Base-by-base conservation (phyloP, 2,113 vertebrate genomes). In the Sorex araneus region DNA sequence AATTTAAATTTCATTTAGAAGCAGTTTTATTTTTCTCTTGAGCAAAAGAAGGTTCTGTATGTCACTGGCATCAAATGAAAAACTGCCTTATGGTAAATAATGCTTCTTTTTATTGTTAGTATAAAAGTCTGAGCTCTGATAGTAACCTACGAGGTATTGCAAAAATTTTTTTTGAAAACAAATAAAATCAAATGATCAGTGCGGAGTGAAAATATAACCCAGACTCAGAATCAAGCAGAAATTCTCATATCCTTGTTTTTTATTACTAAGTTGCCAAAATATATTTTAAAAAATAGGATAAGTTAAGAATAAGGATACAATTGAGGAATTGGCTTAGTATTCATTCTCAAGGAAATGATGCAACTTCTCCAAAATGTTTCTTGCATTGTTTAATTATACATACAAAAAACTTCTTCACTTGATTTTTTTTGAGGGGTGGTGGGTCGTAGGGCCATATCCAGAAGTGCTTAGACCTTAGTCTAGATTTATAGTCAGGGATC, bases 11-110 rank as follows among this genome's bases (percentile, higher is more conserved):
- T 74, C 87, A 95, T 18, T 47, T 69, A 95, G 92, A 30, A 95
- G 28, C 64, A 87, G 78, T 97, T 77, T 92, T 95, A 92, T 79
- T 93, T 45, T 60, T 21, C 36, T 94, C 86, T 93, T 60, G 43
- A 93, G 92, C 69, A 94, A 93, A 84, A 86, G 93, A 97, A 73
- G 32, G 50, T 71, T 54, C 43, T 75, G 30, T 91, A 87, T 96
- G 84, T 60, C 94, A 96, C n/a, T 95, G 64, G 83, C 64, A 95
- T 80, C 70, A 94, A 90, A 86, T 95, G 86, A 77, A 86, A 97
- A 97, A 94, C 79, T 57, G 73, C 16, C 6, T 66, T 89, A 21
- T 81, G 36, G 84, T 91, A 96, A 97, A 95, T 34, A 92, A 6
- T 36, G 13, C 16, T 96, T 95, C 88, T 19, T 93, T 30, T 96